phyloP scores from a whole-genome alignment of 2,888 invertebrate species.

The Stenolophus ochropezus region DNA sequence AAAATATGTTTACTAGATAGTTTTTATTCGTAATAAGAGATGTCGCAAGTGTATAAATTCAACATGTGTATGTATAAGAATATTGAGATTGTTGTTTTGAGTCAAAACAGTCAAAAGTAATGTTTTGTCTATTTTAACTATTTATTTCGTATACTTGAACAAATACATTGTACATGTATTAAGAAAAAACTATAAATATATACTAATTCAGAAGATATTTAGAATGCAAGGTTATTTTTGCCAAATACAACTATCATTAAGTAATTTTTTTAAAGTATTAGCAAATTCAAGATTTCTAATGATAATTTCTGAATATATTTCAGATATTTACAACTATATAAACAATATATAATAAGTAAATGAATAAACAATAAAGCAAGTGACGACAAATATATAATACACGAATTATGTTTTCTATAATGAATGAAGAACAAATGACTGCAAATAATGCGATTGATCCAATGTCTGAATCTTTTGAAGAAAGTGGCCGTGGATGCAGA shows the following conservation, averaged over 20 bases:
- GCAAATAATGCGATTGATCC: slow-evolving; percentile 20
- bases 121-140: too few relatives aligned
- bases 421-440: slow-evolving; percentile 30
- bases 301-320: too few relatives aligned
- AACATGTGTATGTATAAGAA: not conserved
- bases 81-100: slow-evolving; percentile 26
- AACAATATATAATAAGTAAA: not conserved
- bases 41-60: not conserved
- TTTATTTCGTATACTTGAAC: too few relatives aligned
- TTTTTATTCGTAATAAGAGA: not conserved
- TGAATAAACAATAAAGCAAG: not conserved
- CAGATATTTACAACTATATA: too few relatives aligned
- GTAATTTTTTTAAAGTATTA: not conserved
- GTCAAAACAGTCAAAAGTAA: too few relatives aligned
- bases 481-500: slow-evolving; percentile 72
- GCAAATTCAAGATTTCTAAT: too few relatives aligned
- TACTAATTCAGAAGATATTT: too few relatives aligned
- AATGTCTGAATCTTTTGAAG: slow-evolving; percentile 65
- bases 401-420: slow-evolving; percentile 14
- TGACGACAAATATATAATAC: not conserved
- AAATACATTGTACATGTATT: too few relatives aligned
- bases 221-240: too few relatives aligned
- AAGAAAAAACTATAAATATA: too few relatives aligned
- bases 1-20: too few relatives aligned
- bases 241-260: not conserved